Percentiles rank a stretch among this genome's conserved stretches.
Conservation (phyloP, 2,888 invertebrate genomes). For the Lepetodrilus schrolli region DNA sequence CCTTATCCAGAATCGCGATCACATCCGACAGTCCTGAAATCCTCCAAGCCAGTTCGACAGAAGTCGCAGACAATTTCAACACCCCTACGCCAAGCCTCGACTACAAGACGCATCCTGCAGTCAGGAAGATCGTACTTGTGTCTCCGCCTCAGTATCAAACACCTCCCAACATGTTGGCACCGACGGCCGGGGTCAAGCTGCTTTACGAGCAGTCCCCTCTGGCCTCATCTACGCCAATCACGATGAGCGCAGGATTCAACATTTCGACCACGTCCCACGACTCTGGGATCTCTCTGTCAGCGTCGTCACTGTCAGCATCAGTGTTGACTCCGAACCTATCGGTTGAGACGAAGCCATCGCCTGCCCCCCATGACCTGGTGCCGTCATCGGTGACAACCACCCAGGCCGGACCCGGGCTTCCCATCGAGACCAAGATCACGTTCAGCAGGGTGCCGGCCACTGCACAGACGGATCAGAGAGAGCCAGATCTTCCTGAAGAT, state of each 20-base stretch:
- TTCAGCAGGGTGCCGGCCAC: not conserved
- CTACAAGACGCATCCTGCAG: slow-evolving; percentile 32
- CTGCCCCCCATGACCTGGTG: not conserved
- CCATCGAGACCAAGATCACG: slow-evolving; percentile 17
- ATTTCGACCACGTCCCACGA: not conserved
- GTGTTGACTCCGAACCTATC: not conserved
- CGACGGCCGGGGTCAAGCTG: not conserved
- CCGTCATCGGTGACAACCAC: not conserved
- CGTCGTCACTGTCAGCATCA: slow-evolving; percentile 1
- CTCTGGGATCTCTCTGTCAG: slow-evolving; percentile 19
- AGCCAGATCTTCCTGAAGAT: not conserved
- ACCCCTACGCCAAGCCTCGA: slow-evolving; percentile 32
- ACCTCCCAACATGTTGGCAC: not conserved
- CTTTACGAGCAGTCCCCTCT: slow-evolving; percentile 1
- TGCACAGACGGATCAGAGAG: not conserved
- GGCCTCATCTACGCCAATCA: slow-evolving; percentile 31
- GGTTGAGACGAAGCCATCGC: not conserved
- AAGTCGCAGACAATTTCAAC: slow-evolving; percentile 20
- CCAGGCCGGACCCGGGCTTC: not conserved
- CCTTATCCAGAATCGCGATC: slow-evolving; percentile 36
- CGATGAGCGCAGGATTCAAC: not conserved
- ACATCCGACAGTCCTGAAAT: slow-evolving; percentile 4
- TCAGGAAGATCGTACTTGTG: slow-evolving; percentile 42
- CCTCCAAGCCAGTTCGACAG: not conserved
- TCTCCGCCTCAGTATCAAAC: slow-evolving; percentile 33